Base-by-base conservation (phyloP, 2,888 invertebrate species). In the Spatulosminthurus flaviceps region DNA sequence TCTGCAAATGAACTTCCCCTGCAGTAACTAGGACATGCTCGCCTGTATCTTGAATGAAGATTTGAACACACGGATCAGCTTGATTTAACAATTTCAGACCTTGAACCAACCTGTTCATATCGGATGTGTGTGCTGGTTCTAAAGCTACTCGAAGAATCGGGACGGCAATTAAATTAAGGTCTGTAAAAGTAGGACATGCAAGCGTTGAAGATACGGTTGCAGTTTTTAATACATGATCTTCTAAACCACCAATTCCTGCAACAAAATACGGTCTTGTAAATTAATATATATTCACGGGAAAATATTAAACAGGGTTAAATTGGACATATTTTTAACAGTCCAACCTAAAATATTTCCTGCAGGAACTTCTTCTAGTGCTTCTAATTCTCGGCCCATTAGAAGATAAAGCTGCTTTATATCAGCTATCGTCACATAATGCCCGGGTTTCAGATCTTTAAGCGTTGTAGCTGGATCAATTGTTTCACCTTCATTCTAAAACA, bases 1-100 rank as follows among this genome's bases (percentile, higher is more conserved):
- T 92, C 87, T 98, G 95, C 76, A 99, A 90, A 88, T 99, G 99
- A 0, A 99, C 95, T 89, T 99, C 97, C 0, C 99, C 99, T 0
- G 98, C 94, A 0, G 98, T 97, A 1, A 95, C 92, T 41, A 99
- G 90, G 0, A 99, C 95, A 87, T 96, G 93, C 87, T 99, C 98
- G 0, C 99, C 99, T 0, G 94, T 95, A 86, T 97, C 95, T 88
- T 97, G 95, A 21, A 98, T 90, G 0, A 94, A 89, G 0, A 96
- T 94, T 87, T 94, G 92, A 0, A 97, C 97, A 88, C 97, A 96
- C 0, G 97, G 95, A 88, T 98, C 98, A 0, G 95, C 94, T 88
- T 97, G 97, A 88, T 96, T 96, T 11, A 98, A 89, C 26, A 97
- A 88, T 87, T 93, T 93, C 42, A 98, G 89, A 0, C 97, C 90